Conservation (phyloP, 2,888 invertebrate species). For the Caenorhabditis angaria region DNA sequence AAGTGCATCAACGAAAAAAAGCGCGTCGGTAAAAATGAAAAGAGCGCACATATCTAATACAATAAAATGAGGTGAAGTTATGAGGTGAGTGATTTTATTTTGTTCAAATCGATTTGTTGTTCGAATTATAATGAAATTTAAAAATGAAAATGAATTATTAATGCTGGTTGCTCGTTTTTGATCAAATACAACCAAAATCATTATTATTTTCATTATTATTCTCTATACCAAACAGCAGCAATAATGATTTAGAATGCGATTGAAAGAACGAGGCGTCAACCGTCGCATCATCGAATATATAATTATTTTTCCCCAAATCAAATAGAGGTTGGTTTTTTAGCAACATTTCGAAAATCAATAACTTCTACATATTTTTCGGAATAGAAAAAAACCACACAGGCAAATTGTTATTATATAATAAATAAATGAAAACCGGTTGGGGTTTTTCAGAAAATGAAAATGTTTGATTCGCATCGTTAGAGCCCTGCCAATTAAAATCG, state of each 20-base stretch:
- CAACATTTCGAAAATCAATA: not conserved
- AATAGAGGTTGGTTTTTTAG: not conserved
- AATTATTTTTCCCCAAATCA: constrained; percentile 4
- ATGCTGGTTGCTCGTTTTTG: too few relatives aligned
- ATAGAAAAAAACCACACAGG: not conserved
- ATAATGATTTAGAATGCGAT: not conserved
- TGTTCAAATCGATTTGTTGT: too few relatives aligned
- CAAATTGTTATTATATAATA: too few relatives aligned
- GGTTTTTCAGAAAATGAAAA: not conserved
- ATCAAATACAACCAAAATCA: too few relatives aligned
- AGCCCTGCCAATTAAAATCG: constrained; percentile 12
- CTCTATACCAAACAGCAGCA: too few relatives aligned
- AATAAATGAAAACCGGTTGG: not conserved
- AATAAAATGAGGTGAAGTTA: constrained; percentile 2
- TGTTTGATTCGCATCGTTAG: constrained; percentile 9
- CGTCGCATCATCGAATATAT: not conserved
- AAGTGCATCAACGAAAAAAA: not conserved
- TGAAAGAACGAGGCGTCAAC: not conserved
- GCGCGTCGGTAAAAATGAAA: not conserved
- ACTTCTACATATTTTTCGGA: not conserved
- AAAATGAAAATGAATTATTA: too few relatives aligned
- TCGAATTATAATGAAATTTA: not conserved
- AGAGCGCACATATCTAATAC: too few relatives aligned
- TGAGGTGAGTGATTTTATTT: too few relatives aligned
- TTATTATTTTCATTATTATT: too few relatives aligned